Conservation (phyloP, 2,888 invertebrate species). For the Aporophyla nigra region DNA sequence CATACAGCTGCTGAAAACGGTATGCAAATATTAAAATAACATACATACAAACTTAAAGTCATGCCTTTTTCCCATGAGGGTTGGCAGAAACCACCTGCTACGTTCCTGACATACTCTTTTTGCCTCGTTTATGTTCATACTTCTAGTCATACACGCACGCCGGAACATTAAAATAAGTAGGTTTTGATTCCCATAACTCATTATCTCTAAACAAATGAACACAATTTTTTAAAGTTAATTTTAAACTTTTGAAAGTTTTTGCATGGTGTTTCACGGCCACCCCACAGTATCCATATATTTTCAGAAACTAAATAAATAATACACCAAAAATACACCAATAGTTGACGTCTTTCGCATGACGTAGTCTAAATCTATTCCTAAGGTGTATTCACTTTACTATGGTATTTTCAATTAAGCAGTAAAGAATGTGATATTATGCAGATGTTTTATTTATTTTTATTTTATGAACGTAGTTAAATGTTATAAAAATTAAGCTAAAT, state of each 20-base stretch:
- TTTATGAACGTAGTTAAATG: background rate
- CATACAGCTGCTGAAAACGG: no score
- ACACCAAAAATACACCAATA: no score
- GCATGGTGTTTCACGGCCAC: background rate
- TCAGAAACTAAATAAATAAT: no score
- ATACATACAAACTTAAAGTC: no score
- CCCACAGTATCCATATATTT: background rate
- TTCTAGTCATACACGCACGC: no score
- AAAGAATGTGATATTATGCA: background rate
- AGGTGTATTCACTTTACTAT: slow-evolving; percentile 15
- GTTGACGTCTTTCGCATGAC: background rate
- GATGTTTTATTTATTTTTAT: background rate
- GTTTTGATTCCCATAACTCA: background rate
- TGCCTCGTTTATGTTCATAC: no score
- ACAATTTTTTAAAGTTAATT: background rate
- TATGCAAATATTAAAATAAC: background rate
- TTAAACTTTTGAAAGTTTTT: background rate
- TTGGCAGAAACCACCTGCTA: no score
- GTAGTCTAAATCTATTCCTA: background rate
- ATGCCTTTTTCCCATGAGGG: no score
- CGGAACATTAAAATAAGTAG: background rate
- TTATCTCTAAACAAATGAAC: background rate
- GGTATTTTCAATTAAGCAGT: background rate
- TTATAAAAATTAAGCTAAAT: no score
- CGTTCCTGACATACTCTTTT: no score